Conservation (phyloP, 2,888 invertebrate genomes). For the Tetragonisca angustula region DNA sequence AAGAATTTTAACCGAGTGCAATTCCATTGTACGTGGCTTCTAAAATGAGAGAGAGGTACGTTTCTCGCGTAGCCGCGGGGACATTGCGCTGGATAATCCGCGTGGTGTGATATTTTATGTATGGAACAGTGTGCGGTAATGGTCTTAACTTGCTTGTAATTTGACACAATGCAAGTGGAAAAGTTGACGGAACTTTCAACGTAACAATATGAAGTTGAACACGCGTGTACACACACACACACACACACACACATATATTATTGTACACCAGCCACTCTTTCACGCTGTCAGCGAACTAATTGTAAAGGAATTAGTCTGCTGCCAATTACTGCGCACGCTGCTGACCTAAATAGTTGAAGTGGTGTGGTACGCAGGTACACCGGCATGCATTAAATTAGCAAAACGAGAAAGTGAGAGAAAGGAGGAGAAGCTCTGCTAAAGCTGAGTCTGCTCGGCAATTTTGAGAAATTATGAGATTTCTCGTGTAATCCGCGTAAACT, state of each 20-base stretch:
- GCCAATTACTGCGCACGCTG: slow-evolving; percentile 58
- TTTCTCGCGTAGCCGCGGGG: neutral
- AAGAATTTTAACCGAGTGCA: neutral
- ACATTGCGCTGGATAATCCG: neutral
- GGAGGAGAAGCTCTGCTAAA: neutral
- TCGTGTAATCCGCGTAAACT: neutral
- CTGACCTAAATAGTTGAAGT: slow-evolving; percentile 55
- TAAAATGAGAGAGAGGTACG: neutral
- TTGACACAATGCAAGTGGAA: neutral
- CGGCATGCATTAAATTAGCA: slow-evolving; percentile 22
- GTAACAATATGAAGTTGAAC: neutral
- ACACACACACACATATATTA: neutral
- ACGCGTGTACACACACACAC: no score
- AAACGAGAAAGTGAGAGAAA: neutral
- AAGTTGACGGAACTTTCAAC: neutral
- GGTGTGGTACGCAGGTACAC: slow-evolving; percentile 39
- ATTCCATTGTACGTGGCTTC: neutral
- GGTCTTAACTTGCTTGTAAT: neutral
- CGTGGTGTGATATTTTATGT: neutral
- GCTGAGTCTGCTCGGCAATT: neutral
- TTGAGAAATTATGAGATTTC: neutral
- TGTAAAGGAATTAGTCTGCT: slow-evolving; percentile 56
- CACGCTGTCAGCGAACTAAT: slow-evolving; percentile 59
- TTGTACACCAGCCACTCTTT: slow-evolving; percentile 23
- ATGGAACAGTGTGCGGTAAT: neutral